Evolutionary conservation across 2,888 invertebrate genomes (phyloP).

Genomic region (Dendrolimus pini): DNA sequence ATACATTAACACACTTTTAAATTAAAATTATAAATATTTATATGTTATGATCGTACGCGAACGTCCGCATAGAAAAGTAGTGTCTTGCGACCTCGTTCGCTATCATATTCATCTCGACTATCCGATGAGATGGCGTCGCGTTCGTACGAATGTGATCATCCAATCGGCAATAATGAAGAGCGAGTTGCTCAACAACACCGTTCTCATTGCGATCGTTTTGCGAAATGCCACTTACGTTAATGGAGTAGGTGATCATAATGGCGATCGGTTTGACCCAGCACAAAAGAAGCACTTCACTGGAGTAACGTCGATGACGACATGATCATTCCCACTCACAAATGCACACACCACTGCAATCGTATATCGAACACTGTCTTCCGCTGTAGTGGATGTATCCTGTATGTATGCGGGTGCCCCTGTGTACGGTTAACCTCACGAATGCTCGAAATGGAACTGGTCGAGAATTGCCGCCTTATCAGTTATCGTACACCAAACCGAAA

Average conservation of each 20-base stretch:
- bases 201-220: background rate
- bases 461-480: background rate
- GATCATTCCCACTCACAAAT: background rate
- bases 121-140: too few relatives aligned
- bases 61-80: too few relatives aligned
- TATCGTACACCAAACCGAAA: slow-evolving; percentile 1
- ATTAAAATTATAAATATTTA: too few relatives aligned
- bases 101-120: background rate
- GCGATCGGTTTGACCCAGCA: background rate
- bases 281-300: background rate
- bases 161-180: background rate
- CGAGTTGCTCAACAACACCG: background rate
- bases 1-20: too few relatives aligned
- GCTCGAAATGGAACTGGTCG: background rate
- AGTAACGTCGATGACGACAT: background rate
- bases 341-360: background rate
- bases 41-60: too few relatives aligned
- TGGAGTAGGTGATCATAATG: background rate
- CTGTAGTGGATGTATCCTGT: background rate
- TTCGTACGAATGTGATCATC: too few relatives aligned
- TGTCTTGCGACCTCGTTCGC: background rate
- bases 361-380: background rate
- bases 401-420: background rate
- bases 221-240: background rate
- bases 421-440: background rate